Conservation (phyloP, 1,140 invertebrate species). For the Drosophila ficusphila region DNA sequence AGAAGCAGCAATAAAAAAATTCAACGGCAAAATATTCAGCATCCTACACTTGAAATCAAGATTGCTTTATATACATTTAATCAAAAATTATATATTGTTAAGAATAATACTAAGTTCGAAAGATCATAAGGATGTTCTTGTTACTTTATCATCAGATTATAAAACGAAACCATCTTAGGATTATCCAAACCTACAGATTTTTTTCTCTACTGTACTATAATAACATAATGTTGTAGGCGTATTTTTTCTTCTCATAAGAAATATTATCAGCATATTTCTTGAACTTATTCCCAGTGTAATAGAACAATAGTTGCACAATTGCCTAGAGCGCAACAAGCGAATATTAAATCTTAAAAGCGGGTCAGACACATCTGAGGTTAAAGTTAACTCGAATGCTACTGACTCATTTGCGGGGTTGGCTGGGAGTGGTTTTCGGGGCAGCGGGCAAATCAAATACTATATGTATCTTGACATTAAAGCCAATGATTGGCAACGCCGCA, state of each 20-base stretch:
- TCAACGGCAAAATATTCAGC: constrained; percentile 7
- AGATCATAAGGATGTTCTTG: too few species aligned
- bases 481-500: constrained; percentile 24
- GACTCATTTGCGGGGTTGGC: constrained; percentile 25
- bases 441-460: constrained; percentile 4
- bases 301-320: constrained; percentile 59
- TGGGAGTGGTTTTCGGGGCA: constrained; percentile 22
- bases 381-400: constrained; percentile 46
- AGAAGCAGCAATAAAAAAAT: constrained; percentile 8
- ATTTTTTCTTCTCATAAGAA: too few species aligned
- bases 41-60: neutral
- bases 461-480: constrained; percentile 61
- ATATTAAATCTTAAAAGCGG: constrained; percentile 40
- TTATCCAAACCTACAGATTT: too few species aligned
- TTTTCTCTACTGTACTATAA: too few species aligned
- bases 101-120: too few species aligned
- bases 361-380: constrained; percentile 46
- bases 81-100: too few species aligned
- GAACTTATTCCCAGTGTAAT: constrained; percentile 12
- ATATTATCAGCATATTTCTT: too few species aligned
- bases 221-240: too few species aligned
- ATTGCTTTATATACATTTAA: neutral
- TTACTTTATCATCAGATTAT: too few species aligned
- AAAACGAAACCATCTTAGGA: too few species aligned
- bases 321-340: constrained; percentile 7